Evolutionary conservation across 2,888 invertebrate genomes (phyloP), one percentile per base, ranked within the genome.

Genomic region (Apotomis capreana): DNA sequence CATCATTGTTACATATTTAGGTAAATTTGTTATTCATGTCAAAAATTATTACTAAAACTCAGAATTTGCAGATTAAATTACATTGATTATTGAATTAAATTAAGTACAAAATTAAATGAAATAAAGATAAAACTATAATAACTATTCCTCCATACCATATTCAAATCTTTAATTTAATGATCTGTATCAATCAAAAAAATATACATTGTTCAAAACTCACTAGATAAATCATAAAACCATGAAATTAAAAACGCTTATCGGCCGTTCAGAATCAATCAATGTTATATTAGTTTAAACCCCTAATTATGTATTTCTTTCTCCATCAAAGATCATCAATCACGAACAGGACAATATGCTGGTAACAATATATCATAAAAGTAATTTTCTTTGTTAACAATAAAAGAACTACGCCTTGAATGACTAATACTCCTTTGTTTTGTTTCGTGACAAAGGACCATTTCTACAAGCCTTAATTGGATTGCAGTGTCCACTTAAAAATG

Each of bases 401-500:
- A 74, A 65, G 62, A 68, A 71, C 67, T 57, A 61, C 76, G 75
- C 76, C 80, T 80, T 77, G 77, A 81, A 80, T 80, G 81, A 76
- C 78, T 80, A 79, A 83, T 83, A 82, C 78, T 76, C 82, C 81
- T 82, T 81, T 83, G 79, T 76, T 62, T 69, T 58, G 70, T 74
- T 78, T 77, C 79, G 77, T 79, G 80, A 78, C 86, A 81, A 82
- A 80, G 76, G 79, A 78, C 78, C 82, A 84, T 85, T 83, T 81
- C 78, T 78, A 79, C 78, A 78, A 81, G 79, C 82, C 84, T 81
- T 88, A 87, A 88, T 87, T 87, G 86, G 84, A 83, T 74, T 80
- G 77, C 79, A 73, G 74, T 78, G 78, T 79, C 78, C 77, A 64
- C 74, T 78, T 69, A 55, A 76, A 78, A 77, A 76, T 74, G 71